phyloP scores from a whole-genome alignment of 2,113 vertebrate species.

The Bambusicola thoracicus region DNA sequence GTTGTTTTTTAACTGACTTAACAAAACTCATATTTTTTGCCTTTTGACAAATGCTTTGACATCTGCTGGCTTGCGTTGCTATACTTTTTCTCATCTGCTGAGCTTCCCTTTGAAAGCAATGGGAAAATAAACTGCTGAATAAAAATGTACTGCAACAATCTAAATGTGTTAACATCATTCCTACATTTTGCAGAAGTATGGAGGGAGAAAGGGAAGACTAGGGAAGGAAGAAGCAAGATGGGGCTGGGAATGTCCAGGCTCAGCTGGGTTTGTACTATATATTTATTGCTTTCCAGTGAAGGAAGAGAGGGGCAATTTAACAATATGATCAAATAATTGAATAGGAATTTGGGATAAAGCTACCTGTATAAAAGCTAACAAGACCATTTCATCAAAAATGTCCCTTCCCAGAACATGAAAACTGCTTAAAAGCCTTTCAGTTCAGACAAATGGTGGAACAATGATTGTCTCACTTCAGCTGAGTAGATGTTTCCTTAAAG shows the following conservation, averaged over 20 bases:
- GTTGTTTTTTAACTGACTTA: background rate
- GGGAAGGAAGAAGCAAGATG: background rate
- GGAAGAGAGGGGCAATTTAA: background rate
- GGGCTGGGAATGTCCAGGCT: background rate
- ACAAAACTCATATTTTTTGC: background rate
- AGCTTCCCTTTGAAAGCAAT: background rate
- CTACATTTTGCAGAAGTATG: background rate
- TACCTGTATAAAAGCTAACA: background rate
- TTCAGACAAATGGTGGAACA: background rate
- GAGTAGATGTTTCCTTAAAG: conserved; percentile 1
- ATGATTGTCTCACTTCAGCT: background rate
- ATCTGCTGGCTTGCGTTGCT: background rate
- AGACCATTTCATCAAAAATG: background rate
- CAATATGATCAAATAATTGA: background rate
- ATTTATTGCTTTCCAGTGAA: background rate
- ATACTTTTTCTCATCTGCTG: background rate
- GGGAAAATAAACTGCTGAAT: background rate
- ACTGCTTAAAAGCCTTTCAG: background rate
- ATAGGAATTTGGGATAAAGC: background rate
- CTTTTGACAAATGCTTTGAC: background rate
- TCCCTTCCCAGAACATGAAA: background rate
- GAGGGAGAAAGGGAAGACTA: background rate
- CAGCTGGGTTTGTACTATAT: background rate
- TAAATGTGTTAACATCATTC: background rate
- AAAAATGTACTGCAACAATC: background rate